Percentiles rank a stretch among this genome's conserved stretches.
Conservation (phyloP, 2,113 vertebrate species). For the Oncorhynchus keta region DNA sequence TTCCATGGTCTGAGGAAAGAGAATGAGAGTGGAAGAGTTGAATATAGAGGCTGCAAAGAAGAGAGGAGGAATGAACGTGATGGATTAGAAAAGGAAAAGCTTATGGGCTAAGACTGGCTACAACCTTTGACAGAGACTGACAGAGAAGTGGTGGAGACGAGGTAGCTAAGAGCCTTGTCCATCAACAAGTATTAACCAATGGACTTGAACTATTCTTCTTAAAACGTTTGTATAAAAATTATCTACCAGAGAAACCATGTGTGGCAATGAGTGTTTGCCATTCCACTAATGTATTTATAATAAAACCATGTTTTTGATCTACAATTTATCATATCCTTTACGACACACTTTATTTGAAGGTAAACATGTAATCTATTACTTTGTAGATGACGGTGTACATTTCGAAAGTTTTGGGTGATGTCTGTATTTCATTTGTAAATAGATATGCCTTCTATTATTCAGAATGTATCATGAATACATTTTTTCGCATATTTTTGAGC, state of each 20-base stretch:
- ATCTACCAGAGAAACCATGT: not conserved
- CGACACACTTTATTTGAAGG: too few species aligned
- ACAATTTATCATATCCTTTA: too few species aligned
- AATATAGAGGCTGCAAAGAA: not conserved
- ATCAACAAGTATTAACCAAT: not conserved
- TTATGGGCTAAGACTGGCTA: not conserved
- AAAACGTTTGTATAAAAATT: not conserved
- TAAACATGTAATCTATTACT: too few species aligned
- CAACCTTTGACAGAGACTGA: slow-evolving; percentile 1
- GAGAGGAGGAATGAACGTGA: not conserved
- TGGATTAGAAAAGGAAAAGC: not conserved
- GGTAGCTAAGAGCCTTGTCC: not conserved
- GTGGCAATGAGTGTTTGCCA: not conserved
- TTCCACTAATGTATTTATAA: not conserved
- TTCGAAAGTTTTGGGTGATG: too few species aligned
- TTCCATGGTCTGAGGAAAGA: slow-evolving; percentile 71
- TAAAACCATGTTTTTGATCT: not conserved
- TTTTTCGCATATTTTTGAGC: too few species aligned
- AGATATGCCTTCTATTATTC: not conserved
- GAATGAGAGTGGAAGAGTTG: not conserved
- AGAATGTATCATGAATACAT: not conserved
- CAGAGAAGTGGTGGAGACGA: not conserved
- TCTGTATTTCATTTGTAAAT: too few species aligned
- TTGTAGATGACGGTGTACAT: too few species aligned
- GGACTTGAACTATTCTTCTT: not conserved